Conservation (phyloP, 1,140 invertebrate genomes). For the Cotesia glomerata region DNA sequence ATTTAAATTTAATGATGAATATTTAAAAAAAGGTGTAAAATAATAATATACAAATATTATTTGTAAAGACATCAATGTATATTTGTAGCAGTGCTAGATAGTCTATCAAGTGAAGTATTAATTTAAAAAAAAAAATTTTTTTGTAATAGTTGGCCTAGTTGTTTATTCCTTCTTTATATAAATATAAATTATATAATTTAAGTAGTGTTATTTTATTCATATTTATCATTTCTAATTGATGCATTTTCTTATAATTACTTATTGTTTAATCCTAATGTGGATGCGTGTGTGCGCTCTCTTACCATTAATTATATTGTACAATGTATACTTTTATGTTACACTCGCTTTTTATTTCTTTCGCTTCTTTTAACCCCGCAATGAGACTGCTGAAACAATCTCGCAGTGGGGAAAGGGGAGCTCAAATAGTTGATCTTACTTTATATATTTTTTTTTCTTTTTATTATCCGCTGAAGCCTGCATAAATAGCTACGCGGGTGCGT, state of each 20-base stretch:
- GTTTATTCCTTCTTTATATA: not conserved
- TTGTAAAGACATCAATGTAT: not conserved
- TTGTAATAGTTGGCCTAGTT: constrained; percentile 5
- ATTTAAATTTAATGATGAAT: constrained; percentile 24
- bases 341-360: constrained; percentile 37
- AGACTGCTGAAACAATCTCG: constrained; percentile 34
- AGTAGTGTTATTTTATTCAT: constrained; percentile 1
- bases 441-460: constrained; percentile 64
- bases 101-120: not conserved
- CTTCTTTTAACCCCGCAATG: constrained; percentile 35
- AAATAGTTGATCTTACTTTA: constrained; percentile 55
- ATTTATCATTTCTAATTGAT: not conserved
- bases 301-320: not conserved
- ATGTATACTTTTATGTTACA: constrained; percentile 17
- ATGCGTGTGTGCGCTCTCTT: constrained; percentile 29
- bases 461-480: constrained; percentile 64
- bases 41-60: too few species aligned
- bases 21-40: not conserved
- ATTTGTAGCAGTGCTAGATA: not conserved
- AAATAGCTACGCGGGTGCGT: constrained; percentile 79
- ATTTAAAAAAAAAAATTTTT: not conserved
- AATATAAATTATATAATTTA: not conserved
- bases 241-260: constrained; percentile 12
- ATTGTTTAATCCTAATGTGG: constrained; percentile 11
- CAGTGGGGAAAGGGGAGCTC: constrained; percentile 41